Conservation (phyloP, 2,113 vertebrate genomes). For the Podarcis cretensis region DNA sequence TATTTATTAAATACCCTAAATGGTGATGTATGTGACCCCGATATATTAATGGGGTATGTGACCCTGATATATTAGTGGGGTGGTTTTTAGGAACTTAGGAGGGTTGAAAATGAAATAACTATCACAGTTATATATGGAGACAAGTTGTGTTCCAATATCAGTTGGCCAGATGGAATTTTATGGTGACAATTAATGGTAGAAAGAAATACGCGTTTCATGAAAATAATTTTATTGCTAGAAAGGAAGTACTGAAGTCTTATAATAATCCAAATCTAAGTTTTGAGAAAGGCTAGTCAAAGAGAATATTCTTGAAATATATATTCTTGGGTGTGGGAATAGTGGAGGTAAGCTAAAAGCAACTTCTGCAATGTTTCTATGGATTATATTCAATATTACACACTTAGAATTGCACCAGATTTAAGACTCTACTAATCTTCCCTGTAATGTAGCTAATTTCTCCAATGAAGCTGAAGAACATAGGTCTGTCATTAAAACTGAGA, state of each 20-base stretch:
- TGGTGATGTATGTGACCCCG: not conserved
- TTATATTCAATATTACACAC: not conserved
- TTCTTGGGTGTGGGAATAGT: conserved; percentile 9
- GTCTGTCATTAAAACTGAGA: conserved; percentile 20
- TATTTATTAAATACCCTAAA: not conserved
- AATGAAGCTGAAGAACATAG: conserved; percentile 17
- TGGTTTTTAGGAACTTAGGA: not conserved
- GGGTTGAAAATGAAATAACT: conserved; percentile 5
- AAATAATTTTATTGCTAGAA: conserved; percentile 76
- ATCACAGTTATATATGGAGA: conserved; percentile 47
- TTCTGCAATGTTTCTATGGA: conserved; percentile 10
- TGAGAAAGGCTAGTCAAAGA: conserved; percentile 65
- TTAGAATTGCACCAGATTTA: conserved; percentile 9
- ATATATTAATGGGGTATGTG: not conserved
- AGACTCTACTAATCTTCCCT: conserved; percentile 16
- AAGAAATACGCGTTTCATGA: conserved; percentile 46
- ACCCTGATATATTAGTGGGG: not conserved
- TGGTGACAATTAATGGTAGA: conserved; percentile 54
- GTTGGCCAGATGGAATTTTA: conserved; percentile 64
- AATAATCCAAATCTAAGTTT: conserved; percentile 70
- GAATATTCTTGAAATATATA: conserved; percentile 50
- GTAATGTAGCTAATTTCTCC: conserved; percentile 21
- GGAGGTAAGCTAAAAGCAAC: not conserved
- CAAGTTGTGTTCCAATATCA: conserved; percentile 47
- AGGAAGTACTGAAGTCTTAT: conserved; percentile 76